phyloP scores from a whole-genome alignment of 2,113 vertebrate genomes.

The Centrocercus urophasianus region DNA sequence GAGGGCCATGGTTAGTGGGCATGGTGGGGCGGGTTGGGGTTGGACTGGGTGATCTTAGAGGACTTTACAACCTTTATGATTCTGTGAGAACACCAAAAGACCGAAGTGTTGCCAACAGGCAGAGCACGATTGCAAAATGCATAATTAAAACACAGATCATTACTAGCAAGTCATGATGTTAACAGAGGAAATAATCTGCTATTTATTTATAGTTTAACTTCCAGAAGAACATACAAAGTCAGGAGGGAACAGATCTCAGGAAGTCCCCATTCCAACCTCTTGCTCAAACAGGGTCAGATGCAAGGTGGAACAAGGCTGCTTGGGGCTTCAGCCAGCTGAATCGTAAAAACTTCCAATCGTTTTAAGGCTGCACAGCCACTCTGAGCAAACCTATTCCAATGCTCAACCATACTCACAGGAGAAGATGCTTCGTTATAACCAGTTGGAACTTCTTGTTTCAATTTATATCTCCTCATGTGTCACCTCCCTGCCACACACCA shows the following conservation, averaged over 20 bases:
- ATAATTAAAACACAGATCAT: neutral
- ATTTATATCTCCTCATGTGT: neutral
- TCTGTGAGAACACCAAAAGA: neutral
- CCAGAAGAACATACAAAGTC: neutral
- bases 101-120: neutral
- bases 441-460: neutral
- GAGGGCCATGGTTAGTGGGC: too few relatives aligned
- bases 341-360: neutral
- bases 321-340: neutral
- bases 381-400: neutral
- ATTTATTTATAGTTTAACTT: neutral
- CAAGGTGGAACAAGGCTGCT: neutral
- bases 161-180: neutral
- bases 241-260: neutral
- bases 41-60: too few relatives aligned
- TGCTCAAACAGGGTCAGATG: neutral
- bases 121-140: neutral
- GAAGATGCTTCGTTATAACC: neutral
- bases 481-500: neutral
- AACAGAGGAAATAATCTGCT: neutral
- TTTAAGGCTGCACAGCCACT: neutral
- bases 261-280: neutral
- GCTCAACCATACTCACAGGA: neutral
- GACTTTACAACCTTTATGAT: too few relatives aligned
- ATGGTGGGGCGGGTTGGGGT: too few relatives aligned